Base-by-base conservation (phyloP, 2,888 invertebrate species). In the Drosophila flavopinicola region DNA sequence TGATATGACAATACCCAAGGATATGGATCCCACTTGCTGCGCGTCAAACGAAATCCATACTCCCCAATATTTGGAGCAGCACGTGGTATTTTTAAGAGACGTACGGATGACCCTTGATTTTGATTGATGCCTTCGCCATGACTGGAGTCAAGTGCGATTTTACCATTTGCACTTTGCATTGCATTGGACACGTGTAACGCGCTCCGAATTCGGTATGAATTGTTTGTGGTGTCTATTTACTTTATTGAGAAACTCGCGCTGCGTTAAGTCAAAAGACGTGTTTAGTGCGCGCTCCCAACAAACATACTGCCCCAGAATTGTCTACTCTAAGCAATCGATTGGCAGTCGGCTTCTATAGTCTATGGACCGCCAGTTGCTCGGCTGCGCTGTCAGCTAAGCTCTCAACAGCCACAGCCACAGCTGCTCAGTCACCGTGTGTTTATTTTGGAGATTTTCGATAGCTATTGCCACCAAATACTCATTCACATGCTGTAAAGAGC, bases 11-110 rank as follows among this genome's bases (percentile, higher is more conserved):
- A 42, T 77, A 95, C 94, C 95, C 96, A 96, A 17, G 96, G 95
- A 90, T 96, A 96, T 0, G 95, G 95, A 90, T 96, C 96, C 95
- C 95, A 96, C 61, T 95, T 93, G 5, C 94, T 94, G 74, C 95
- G 93, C 0, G 95, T 95, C 32, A 96, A 91, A 65, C 95, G 93
- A 88, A 96, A 95, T 0, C 96, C 96, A 35, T 94, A 93, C 1
- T 93, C 93, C n/a, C 80, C 68, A 13, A 83, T 72, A 53, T 93
- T 93, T 17, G 78, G 82, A 47, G 93, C 92, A 37, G 93, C 93
- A 80, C 93, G 93, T 3, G 93, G 93, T 2, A 94, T 91, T 71
- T 93, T 92, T 6, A 96, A 80, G 27, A 89, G 64, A 35, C 91
- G 90, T 15, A 91, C 88, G 3, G 42, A 13, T 2, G 78, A 66